Evolutionary conservation across 2,888 invertebrate species (phyloP), one percentile per base, ranked within the genome.

Genomic region (Brachyptera putata): DNA sequence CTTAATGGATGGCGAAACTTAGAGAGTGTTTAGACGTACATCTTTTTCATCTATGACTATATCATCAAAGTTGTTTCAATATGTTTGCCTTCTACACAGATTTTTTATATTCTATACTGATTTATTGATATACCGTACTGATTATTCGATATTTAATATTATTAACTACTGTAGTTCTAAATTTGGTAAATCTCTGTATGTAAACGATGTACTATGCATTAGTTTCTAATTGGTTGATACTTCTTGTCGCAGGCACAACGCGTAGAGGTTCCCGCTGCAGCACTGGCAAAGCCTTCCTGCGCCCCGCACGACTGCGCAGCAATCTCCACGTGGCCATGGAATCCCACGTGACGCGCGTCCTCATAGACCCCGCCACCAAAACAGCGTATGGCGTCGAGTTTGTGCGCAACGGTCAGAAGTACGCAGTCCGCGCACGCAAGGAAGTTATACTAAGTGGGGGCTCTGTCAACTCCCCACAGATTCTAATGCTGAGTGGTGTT

Each of bases 401-500:
- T 68, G 75, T 88, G 1, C 80, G 89, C 46, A 85, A 89, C 56
- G 85, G 85, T 53, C 14, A 85, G 74, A 71, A 87, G 0, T 84
- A 86, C 68, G 80, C 87, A 53, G 84, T 92, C 1, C 77, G 86
- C 61, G 91, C 93, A 0, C 81, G 81, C 30, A 92, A 89, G 71
- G 95, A 95, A 73, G 89, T 98, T 0, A 89, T 98, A 53, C 71
- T 98, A 1, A 91, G 92, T 1, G 94, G 88, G 0, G 98, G 98
- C 0, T 84, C 96, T 0, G 82, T 99, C 0, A 96, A 95, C 71
- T 90, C 95, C 0, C 94, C 98, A 0, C 97, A 99, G 71, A 70
- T 98, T 1, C 75, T 98, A 37, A 93, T 97, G 93, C 74, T 98
- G 0, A 94, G 94, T 7, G 98, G 96, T 0, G 82, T 96, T 11